Evolutionary conservation across 2,888 invertebrate genomes (phyloP), one percentile per base, ranked within the genome.

Genomic region (Timandra comae): DNA sequence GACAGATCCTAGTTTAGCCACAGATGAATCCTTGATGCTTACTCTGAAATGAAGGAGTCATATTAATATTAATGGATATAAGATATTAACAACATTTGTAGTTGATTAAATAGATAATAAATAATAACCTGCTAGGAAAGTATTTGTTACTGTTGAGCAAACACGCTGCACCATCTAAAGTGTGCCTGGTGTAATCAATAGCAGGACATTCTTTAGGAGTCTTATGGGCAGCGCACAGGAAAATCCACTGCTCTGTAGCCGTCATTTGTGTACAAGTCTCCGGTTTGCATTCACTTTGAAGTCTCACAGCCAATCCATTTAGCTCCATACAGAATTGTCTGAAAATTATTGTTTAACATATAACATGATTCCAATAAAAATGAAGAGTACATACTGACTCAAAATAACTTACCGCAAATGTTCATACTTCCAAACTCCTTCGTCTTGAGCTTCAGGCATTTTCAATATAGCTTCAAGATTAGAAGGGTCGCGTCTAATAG

Each of bases 161-260:
- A 86, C 98, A 98, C 46, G 99, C 98, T 46, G 99, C 99, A 19
- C 99, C 99, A 82, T 99, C 99, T 43, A 99, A 87, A 25, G 99
- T 99, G 72, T 99, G 99, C 54, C 99, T 89, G 1, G 99, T 99
- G 66, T 99, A 99, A 81, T 99, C 99, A 72, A 99, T 99, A 32
- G 99, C 99, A 35, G 99, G 97, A 79, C 99, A 99, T 89, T 99
- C 99, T 80, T 99, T 99, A 23, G 99, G 99, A 43, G 99, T 99
- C 88, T 99, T 99, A 76, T 99, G 99, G 24, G 99, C 99, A 37
- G 99, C 99, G 88, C 99, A 99, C 32, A 99, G 87, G 79, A 99
- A 99, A 78, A 99, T 99, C 99, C 99, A 99, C 68, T 99, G 99
- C 79, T 99, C 99, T 13, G 99, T 99, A 16, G 99, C 99, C 26